Evolutionary conservation across 2,797 vertebrate genomes (phyloP).

Genomic region (Cyclopterus lumpus): DNA sequence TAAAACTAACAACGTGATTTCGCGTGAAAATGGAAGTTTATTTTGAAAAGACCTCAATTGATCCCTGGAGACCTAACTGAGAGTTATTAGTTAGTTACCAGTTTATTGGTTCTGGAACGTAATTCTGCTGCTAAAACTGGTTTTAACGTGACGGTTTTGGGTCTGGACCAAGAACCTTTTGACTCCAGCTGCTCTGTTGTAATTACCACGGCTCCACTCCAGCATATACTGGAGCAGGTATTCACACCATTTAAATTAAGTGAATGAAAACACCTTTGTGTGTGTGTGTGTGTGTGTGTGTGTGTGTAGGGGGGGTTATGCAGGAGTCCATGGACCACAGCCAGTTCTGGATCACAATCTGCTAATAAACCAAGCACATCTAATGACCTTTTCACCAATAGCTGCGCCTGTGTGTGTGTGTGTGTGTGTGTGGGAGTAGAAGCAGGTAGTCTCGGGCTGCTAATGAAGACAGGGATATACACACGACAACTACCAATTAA

Average conservation of each 20-base stretch:
- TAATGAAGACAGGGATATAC: slow-evolving; percentile 80
- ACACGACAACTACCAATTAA: slow-evolving; percentile 84
- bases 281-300: too few species aligned
- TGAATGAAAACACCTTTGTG: slow-evolving; percentile 50
- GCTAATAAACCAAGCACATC: slow-evolving; percentile 72
- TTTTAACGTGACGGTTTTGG: too few species aligned
- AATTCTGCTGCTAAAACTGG: too few species aligned
- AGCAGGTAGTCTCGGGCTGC: slow-evolving; percentile 70
- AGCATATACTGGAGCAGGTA: not conserved
- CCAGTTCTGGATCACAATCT: slow-evolving; percentile 57
- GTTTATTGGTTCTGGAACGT: too few species aligned
- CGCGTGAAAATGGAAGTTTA: too few species aligned
- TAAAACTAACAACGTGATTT: too few species aligned
- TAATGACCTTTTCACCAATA: slow-evolving; percentile 77
- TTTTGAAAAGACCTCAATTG: too few species aligned
- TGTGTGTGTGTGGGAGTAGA: slow-evolving; percentile 58
- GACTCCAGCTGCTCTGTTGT: slow-evolving; percentile 11
- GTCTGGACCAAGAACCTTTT: too few species aligned
- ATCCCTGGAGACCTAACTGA: too few species aligned
- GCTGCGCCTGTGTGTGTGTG: slow-evolving; percentile 20
- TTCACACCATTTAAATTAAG: slow-evolving; percentile 39
- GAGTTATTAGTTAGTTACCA: too few species aligned
- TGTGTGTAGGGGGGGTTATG: too few species aligned
- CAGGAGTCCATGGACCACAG: slow-evolving; percentile 39
- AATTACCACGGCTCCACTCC: slow-evolving; percentile 24